Evolutionary conservation across 2,113 vertebrate species (phyloP).

Genomic region (Nerophis ophidion): DNA sequence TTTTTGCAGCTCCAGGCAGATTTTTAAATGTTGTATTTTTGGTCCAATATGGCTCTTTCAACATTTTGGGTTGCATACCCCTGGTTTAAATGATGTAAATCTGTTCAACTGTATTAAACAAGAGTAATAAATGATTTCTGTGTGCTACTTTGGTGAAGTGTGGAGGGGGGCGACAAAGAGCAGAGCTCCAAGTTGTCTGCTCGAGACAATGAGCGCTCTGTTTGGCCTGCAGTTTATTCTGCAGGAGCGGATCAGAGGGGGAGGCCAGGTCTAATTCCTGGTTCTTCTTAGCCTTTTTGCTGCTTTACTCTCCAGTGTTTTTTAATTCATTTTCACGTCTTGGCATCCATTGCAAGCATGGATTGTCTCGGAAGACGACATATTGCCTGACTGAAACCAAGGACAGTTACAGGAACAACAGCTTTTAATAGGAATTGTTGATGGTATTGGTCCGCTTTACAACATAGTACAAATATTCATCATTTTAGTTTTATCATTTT

Average conservation of each 20-base stretch:
- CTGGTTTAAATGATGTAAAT: too few species aligned
- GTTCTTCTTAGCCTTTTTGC: conserved; percentile 73
- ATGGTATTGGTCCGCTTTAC: neutral
- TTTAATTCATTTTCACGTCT: conserved; percentile 12
- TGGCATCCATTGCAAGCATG: conserved; percentile 41
- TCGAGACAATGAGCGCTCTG: conserved; percentile 90
- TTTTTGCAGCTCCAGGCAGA: too few species aligned
- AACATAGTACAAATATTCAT: neutral
- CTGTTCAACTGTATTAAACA: too few species aligned
- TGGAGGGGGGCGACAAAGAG: conserved; percentile 84
- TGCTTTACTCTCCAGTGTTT: conserved; percentile 54
- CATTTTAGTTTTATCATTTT: too few species aligned
- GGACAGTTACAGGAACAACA: neutral
- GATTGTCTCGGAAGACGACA: conserved; percentile 31
- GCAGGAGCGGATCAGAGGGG: conserved; percentile 76
- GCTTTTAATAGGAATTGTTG: neutral
- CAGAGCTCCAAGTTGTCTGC: conserved; percentile 78
- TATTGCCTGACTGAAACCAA: neutral
- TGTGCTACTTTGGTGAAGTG: neutral
- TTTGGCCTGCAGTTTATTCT: conserved; percentile 70
- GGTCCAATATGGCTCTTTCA: too few species aligned
- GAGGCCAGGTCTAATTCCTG: conserved; percentile 80
- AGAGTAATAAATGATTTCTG: too few species aligned
- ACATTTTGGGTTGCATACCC: too few species aligned
- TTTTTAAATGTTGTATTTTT: too few species aligned